A percentile compares a stretch with the other conserved stretches of the same genome.
phyloP scores from a whole-genome alignment of 2,888 invertebrate species.

The Mystacides longicornis region DNA sequence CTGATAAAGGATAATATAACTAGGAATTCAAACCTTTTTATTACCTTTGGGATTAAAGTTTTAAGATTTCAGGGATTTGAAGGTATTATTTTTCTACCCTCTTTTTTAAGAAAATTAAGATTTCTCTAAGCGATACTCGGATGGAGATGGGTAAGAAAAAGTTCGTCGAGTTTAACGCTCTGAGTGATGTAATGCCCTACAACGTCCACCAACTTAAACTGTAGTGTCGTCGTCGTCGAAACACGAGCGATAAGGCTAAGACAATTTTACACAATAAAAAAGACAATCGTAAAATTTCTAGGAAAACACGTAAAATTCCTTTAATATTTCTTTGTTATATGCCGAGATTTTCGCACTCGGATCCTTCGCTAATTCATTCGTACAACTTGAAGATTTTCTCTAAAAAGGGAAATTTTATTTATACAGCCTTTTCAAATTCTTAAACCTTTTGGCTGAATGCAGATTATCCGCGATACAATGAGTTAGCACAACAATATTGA shows the following conservation, averaged over 20 bases:
- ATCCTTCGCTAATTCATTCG: too few relatives aligned
- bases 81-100: neutral
- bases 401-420: too few relatives aligned
- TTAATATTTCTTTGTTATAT: too few relatives aligned
- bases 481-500: too few relatives aligned
- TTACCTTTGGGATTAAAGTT: constrained; percentile 6
- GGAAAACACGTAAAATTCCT: neutral
- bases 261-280: neutral
- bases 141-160: neutral
- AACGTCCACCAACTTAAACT: neutral
- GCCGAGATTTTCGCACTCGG: too few relatives aligned
- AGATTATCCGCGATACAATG: too few relatives aligned
- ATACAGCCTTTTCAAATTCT: too few relatives aligned
- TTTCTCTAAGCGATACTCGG: neutral
- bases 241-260: neutral
- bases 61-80: neutral
- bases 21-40: constrained; percentile 7
- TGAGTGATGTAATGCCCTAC: neutral
- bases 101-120: constrained; percentile 2
- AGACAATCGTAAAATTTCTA: neutral
- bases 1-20: constrained; percentile 14
- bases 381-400: too few relatives aligned
- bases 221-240: neutral
- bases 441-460: too few relatives aligned
- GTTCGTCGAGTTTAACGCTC: neutral